Conservation (phyloP, 2,797 vertebrate species). For the Eremophila alpestris region DNA sequence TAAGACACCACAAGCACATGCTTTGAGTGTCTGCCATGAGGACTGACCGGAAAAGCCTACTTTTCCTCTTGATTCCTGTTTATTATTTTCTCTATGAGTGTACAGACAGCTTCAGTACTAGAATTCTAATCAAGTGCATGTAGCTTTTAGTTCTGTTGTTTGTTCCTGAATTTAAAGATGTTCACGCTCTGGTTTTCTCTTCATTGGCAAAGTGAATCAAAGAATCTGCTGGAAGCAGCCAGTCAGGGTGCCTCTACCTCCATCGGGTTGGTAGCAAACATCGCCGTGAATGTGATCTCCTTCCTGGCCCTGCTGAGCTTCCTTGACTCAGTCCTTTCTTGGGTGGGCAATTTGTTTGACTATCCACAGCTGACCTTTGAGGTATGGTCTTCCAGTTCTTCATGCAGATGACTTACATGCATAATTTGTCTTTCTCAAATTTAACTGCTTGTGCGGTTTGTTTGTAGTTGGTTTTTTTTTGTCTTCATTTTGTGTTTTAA, state of each 20-base stretch:
- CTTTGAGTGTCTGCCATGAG: neutral
- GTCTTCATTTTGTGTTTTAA: neutral
- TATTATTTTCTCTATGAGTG: neutral
- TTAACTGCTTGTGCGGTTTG: neutral
- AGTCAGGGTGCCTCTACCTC: constrained; percentile 81
- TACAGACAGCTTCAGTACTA: neutral
- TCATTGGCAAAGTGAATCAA: constrained; percentile 72
- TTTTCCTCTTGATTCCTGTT: neutral
- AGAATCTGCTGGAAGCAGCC: constrained; percentile 85
- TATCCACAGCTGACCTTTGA: constrained; percentile 86
- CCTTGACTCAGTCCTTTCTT: constrained; percentile 81
- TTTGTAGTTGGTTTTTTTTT: neutral
- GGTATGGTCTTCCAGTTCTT: constrained; percentile 66
- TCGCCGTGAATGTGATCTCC: constrained; percentile 82
- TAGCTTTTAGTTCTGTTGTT: neutral
- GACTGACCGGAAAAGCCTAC: neutral
- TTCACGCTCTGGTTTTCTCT: neutral
- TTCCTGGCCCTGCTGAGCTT: constrained; percentile 85
- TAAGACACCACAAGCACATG: neutral
- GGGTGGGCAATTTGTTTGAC: constrained; percentile 86
- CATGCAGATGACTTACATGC: too few species aligned
- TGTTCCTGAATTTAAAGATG: neutral
- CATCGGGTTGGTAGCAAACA: constrained; percentile 79
- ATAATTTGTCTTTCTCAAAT: neutral
- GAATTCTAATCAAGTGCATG: neutral